Evolutionary conservation across 2,888 invertebrate species (phyloP).

Genomic region (Agrochola lychnidis): DNA sequence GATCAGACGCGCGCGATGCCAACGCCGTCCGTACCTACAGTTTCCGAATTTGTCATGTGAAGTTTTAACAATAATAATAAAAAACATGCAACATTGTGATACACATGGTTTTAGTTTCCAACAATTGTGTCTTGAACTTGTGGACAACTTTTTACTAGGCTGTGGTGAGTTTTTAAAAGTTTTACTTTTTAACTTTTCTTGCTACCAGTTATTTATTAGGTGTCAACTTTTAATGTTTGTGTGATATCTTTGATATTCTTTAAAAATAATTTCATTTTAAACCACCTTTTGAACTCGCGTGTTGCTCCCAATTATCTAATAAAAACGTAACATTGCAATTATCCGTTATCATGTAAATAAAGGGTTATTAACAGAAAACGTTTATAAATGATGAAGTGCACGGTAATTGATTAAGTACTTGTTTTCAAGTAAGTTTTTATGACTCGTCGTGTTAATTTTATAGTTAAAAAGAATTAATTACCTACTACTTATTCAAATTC

Average conservation of each 20-base stretch:
- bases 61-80: constrained; percentile 25
- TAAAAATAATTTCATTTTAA: background rate
- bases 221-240: background rate
- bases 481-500: constrained; percentile 5
- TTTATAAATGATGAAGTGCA: constrained; percentile 3
- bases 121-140: constrained; percentile 23
- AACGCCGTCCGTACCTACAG: background rate
- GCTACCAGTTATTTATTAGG: background rate
- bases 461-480: constrained; percentile 2
- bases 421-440: constrained; percentile 5
- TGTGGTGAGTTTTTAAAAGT: constrained; percentile 37
- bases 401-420: constrained; percentile 11
- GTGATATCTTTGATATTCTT: no score
- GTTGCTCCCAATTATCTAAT: constrained; percentile 7
- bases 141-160: background rate
- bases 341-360: constrained; percentile 9
- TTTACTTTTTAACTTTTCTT: background rate
- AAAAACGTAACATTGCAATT: constrained; percentile 4
- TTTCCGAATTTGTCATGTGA: constrained; percentile 37
- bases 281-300: constrained; percentile 1
- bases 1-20: constrained; percentile 28
- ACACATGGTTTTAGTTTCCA: constrained; percentile 12
- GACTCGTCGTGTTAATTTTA: constrained; percentile 13
- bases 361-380: background rate
- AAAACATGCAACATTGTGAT: constrained; percentile 35